Evolutionary conservation across 2,797 vertebrate genomes (phyloP).

Genomic region (Neomorphus geoffroyi): DNA sequence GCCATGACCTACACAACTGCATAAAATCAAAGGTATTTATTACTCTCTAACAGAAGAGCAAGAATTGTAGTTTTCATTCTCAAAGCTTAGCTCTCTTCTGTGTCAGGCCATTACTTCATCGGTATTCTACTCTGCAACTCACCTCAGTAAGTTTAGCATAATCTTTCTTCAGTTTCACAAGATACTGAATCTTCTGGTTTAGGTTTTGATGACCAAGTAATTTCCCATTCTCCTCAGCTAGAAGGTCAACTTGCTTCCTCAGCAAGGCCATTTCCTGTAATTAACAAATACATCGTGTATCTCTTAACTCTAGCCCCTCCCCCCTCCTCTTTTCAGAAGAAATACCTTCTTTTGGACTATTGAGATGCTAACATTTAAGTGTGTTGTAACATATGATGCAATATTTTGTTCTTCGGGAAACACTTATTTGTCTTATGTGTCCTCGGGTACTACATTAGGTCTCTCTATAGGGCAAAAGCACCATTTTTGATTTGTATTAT

Average conservation of each 20-base stretch:
- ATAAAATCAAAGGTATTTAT: background rate
- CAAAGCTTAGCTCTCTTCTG: background rate
- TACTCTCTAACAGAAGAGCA: background rate
- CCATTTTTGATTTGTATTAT: background rate
- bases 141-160: constrained; percentile 90
- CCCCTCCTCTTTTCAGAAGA: background rate
- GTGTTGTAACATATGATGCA: background rate
- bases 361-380: background rate
- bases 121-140: background rate
- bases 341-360: background rate
- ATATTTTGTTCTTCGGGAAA: background rate
- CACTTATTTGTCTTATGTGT: background rate
- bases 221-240: constrained; percentile 94
- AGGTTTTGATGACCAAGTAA: constrained; percentile 93
- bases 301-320: background rate
- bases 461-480: background rate
- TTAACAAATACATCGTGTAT: background rate
- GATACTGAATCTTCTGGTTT: constrained; percentile 94
- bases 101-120: background rate
- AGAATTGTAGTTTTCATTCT: background rate
- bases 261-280: constrained; percentile 86
- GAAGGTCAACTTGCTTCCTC: constrained; percentile 84
- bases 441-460: background rate
- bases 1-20: background rate
- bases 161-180: constrained; percentile 93